Conservation (phyloP, 1,140 invertebrate genomes). For the Monomorium pharaonis region DNA sequence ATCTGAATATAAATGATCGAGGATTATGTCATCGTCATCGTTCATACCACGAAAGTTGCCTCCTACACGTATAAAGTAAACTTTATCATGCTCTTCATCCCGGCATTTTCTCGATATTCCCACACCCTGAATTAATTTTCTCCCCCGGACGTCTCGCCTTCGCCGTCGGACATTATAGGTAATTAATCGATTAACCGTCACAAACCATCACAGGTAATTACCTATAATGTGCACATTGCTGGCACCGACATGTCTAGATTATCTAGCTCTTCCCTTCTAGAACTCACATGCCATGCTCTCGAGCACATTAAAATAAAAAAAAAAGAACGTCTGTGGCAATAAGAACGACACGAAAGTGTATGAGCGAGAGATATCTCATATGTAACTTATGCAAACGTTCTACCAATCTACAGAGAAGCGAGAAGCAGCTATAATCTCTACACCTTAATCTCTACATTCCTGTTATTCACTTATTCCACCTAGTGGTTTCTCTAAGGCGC, state of each 20-base stretch:
- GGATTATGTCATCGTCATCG: slow-evolving; percentile 23
- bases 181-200: slow-evolving; percentile 46
- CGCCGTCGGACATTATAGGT: slow-evolving; percentile 39
- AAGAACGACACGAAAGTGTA: slow-evolving; percentile 32
- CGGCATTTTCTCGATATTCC: slow-evolving; percentile 39
- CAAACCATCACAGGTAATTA: slow-evolving; percentile 37
- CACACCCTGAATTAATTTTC: slow-evolving; percentile 26
- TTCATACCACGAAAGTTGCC: background rate
- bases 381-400: slow-evolving; percentile 40
- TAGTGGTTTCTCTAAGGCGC: slow-evolving; percentile 22
- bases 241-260: slow-evolving; percentile 4
- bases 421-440: slow-evolving; percentile 9
- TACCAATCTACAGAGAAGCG: slow-evolving; percentile 46
- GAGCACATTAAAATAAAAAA: slow-evolving; percentile 60
- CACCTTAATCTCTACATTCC: slow-evolving; percentile 28
- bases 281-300: slow-evolving; percentile 72
- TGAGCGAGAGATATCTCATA: slow-evolving; percentile 39
- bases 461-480: slow-evolving; percentile 14
- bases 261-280: background rate
- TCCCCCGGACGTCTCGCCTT: background rate
- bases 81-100: slow-evolving; percentile 42
- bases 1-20: slow-evolving; percentile 75
- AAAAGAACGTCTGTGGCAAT: slow-evolving; percentile 25
- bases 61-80: slow-evolving; percentile 49
- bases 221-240: slow-evolving; percentile 23